phyloP scores from a whole-genome alignment of 2,888 invertebrate species.

The Sphaeridia pumilis region DNA sequence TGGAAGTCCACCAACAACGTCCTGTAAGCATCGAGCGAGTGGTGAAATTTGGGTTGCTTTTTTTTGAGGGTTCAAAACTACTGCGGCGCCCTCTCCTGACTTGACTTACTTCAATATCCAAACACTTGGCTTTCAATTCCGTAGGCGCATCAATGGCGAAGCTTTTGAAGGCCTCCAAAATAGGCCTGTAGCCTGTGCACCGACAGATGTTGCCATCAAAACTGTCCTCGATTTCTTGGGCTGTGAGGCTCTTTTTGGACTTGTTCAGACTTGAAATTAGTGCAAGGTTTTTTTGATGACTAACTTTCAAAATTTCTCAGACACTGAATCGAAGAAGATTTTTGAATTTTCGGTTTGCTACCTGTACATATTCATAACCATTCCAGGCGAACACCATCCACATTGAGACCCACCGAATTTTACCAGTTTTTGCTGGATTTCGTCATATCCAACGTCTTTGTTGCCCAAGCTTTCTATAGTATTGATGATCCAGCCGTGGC shows the following conservation, averaged over 20 bases:
- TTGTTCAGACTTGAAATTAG: conserved; percentile 1
- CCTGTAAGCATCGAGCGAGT: too few species aligned
- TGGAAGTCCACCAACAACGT: too few species aligned
- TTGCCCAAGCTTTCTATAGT: conserved; percentile 63
- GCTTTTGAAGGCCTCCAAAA: conserved; percentile 64
- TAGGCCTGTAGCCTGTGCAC: conserved; percentile 59
- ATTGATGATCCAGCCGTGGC: conserved; percentile 54
- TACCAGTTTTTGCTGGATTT: conserved; percentile 53
- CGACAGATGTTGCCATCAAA: conserved; percentile 55
- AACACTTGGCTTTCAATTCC: conserved; percentile 41
- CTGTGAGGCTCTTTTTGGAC: conserved; percentile 3
- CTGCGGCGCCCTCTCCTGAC: too few species aligned
- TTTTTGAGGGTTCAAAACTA: too few species aligned
- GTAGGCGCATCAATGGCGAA: conserved; percentile 52
- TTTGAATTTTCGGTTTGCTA: too few species aligned
- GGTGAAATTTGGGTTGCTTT: too few species aligned
- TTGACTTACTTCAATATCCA: conserved; percentile 41
- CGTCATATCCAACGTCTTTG: conserved; percentile 52
- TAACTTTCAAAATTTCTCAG: not conserved
- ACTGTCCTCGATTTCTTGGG: conserved; percentile 52
- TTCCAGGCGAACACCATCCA: conserved; percentile 56
- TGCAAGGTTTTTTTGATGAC: not conserved
- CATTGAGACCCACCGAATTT: conserved; percentile 52
- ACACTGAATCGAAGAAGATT: too few species aligned
- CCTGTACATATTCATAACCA: conserved; percentile 61